These are phyloP conservation scores for Drosophila rhopaloa DNA, from an alignment of 1,140 invertebrate species.

Conservation along the genomic window DNA sequence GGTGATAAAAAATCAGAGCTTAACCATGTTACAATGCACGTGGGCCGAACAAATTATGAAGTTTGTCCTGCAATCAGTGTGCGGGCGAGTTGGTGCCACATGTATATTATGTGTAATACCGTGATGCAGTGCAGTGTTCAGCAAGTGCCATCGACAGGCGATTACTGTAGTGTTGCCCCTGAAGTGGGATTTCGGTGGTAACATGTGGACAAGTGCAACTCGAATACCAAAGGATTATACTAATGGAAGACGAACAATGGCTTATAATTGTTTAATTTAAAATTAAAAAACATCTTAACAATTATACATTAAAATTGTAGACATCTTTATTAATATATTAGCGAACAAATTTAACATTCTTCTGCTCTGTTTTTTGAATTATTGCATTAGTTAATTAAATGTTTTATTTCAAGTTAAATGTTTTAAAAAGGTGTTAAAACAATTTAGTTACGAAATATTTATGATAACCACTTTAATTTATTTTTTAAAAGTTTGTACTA, in stretches of 20 bases:
- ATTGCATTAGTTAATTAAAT: too few species aligned
- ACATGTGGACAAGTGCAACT: not conserved
- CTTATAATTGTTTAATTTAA: not conserved
- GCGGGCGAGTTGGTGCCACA: not conserved
- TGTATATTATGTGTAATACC: constrained; percentile 1
- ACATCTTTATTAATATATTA: too few species aligned
- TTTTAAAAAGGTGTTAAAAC: too few species aligned
- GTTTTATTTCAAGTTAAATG: too few species aligned
- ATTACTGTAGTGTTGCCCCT: constrained; percentile 13
- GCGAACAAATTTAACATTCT: too few species aligned
- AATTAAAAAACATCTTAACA: too few species aligned
- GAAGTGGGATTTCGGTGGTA: constrained; percentile 5
- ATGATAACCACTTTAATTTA: too few species aligned
- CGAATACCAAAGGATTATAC: not conserved
- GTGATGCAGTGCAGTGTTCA: constrained; percentile 7
- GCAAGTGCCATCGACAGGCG: constrained; percentile 17
- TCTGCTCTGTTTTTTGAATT: too few species aligned
- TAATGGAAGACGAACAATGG: too few species aligned
- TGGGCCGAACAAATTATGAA: constrained; percentile 41
- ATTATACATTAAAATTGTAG: too few species aligned
- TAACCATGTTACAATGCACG: constrained; percentile 53
- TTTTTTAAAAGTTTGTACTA: too few species aligned
- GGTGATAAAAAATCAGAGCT: constrained; percentile 52
- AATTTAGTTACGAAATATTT: too few species aligned
- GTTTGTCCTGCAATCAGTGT: constrained; percentile 37